A percentile compares a stretch with the other conserved stretches of the same genome.
These are phyloP conservation scores for Tetranychus cinnabarinus DNA, from an alignment of 1,140 invertebrate species.

Conservation along the genomic window DNA sequence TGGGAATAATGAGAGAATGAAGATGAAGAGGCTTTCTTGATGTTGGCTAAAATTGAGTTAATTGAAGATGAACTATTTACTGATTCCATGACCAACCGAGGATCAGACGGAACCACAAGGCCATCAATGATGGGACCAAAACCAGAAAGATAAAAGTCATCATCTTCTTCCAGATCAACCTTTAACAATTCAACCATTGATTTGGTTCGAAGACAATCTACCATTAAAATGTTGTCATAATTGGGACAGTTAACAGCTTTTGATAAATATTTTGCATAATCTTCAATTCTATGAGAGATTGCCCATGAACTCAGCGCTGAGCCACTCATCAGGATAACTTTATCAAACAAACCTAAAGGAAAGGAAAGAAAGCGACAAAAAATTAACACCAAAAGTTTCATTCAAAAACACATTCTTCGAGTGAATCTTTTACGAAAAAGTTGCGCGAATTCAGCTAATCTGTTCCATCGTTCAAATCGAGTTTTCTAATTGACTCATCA, in stretches of 20 bases:
- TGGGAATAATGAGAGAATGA: too few relatives aligned
- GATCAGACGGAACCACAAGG: slow-evolving; percentile 20
- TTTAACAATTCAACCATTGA: slow-evolving; percentile 28
- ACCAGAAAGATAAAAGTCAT: slow-evolving; percentile 55
- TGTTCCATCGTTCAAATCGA: too few relatives aligned
- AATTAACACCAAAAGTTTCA: too few relatives aligned
- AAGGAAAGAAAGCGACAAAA: too few relatives aligned
- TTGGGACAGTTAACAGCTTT: slow-evolving; percentile 54
- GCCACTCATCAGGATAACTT: slow-evolving; percentile 49
- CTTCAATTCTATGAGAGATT: slow-evolving; percentile 18
- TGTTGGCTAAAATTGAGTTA: neutral
- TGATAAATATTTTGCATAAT: slow-evolving; percentile 34
- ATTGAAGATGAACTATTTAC: neutral
- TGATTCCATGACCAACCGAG: slow-evolving; percentile 2
- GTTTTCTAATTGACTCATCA: too few relatives aligned
- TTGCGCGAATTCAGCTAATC: too few relatives aligned
- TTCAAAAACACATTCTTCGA: too few relatives aligned
- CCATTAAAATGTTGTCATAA: slow-evolving; percentile 33
- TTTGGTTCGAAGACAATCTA: slow-evolving; percentile 55
- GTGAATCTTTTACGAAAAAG: too few relatives aligned
- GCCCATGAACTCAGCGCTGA: slow-evolving; percentile 52
- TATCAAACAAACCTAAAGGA: slow-evolving; percentile 36
- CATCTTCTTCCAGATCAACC: neutral
- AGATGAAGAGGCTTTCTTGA: neutral
- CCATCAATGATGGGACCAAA: slow-evolving; percentile 74